Evolutionary conservation across 2,888 invertebrate genomes (phyloP), one percentile per base, ranked within the genome.

Genomic region (Clepsis dumicolana): DNA sequence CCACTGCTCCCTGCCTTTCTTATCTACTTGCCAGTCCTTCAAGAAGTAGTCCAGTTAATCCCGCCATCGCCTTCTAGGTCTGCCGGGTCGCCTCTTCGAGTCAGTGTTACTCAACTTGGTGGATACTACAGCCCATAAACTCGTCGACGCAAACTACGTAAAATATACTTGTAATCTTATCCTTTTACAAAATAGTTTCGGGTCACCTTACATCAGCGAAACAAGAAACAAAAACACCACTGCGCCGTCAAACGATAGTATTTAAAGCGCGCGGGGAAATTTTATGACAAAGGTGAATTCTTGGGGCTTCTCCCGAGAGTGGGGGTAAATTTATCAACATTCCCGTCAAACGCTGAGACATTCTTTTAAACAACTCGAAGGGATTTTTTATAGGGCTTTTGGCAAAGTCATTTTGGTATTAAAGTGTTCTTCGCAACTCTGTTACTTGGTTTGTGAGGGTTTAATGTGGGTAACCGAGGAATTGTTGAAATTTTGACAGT

Each of bases 261-360:
- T 79, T 76, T 74, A 74, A 76, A 77, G 74, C 72, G 53, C 74
- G 70, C 71, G 72, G 71, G 74, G 74, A 73, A 78, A 74, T 73
- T 74, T 76, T 78, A 78, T 79, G 77, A 80, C 76, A 77, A 77
- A 78, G 77, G 71, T 67, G 68, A 74, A 79, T 79, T 78, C 80
- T 71, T 72, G 48, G 41, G 21, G 38, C 70, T 70, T 69, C 70
- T 24, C 29, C 24, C 60, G 64, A 60, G 57, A 54, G 65, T 63
- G 71, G 74, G 70, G 73, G 48, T 48, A 48, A 78, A 77, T 82
- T 68, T 78, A 76, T 75, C 73, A 73, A 74, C 74, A 79, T 82
- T 77, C 82, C 77, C 16, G 60, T 25, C n/a, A 73, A 73, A 73
- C 74, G 74, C 73, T 61, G 69, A 69, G 70, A 70, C 73, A 76